Evolutionary conservation across 2,888 invertebrate genomes (phyloP).

Genomic region (Cartodere bifasciata): DNA sequence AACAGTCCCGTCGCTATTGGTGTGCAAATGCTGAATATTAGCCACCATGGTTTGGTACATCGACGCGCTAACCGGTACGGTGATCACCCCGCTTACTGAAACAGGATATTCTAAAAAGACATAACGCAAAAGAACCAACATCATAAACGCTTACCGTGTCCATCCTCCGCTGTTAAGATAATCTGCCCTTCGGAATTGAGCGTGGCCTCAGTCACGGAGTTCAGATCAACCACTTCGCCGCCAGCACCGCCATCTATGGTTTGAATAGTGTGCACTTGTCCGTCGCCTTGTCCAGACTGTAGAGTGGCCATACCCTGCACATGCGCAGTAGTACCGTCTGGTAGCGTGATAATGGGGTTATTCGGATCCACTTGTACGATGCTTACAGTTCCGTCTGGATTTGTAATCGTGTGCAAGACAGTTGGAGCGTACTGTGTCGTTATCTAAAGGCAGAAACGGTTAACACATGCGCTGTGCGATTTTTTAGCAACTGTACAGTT

Average conservation of each 20-base stretch:
- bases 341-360: conserved; percentile 87
- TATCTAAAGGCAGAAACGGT: conserved; percentile 30
- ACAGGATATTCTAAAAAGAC: conserved; percentile 26
- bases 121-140: too few relatives aligned
- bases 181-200: conserved; percentile 88
- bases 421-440: conserved; percentile 71
- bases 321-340: conserved; percentile 92
- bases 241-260: conserved; percentile 66
- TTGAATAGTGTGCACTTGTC: conserved; percentile 52
- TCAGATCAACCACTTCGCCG: conserved; percentile 76
- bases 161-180: conserved; percentile 89
- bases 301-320: conserved; percentile 69
- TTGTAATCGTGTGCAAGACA: conserved; percentile 89
- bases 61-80: conserved; percentile 86
- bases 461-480: too few relatives aligned
- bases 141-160: conserved; percentile 63
- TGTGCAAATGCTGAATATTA: conserved; percentile 67
- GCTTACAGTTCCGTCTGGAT: conserved; percentile 92
- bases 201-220: conserved; percentile 80
- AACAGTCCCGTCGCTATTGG: conserved; percentile 63
- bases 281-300: conserved; percentile 49
- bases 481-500: too few relatives aligned
- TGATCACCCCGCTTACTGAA: conserved; percentile 86
- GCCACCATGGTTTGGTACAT: conserved; percentile 96
- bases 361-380: conserved; percentile 91